Percentiles rank a stretch among this genome's conserved stretches.
Conservation (phyloP, 2,888 invertebrate species). For the Macrosiphum euphorbiae region DNA sequence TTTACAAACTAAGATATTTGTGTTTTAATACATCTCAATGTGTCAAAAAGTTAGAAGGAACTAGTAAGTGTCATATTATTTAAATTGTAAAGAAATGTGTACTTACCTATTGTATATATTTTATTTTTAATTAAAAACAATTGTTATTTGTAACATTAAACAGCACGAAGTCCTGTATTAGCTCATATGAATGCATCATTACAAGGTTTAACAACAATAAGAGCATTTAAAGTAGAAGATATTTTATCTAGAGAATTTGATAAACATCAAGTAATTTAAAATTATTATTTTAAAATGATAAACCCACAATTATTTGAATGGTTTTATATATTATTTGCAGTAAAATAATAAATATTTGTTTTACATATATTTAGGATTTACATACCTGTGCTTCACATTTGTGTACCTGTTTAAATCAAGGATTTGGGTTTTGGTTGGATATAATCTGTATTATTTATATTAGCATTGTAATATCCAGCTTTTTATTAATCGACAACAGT, state of each 20-base stretch:
- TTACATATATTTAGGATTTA: constrained; percentile 56
- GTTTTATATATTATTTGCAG: too few species aligned
- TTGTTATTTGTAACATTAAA: neutral
- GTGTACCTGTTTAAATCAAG: constrained; percentile 89
- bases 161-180: constrained; percentile 87
- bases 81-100: neutral
- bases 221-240: constrained; percentile 80
- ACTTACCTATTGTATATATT: too few species aligned
- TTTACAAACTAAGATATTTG: constrained; percentile 76
- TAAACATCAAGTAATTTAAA: constrained; percentile 69
- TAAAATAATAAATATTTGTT: too few species aligned
- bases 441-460: constrained; percentile 89
- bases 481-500: constrained; percentile 74
- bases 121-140: neutral
- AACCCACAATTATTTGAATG: neutral
- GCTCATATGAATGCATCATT: constrained; percentile 84
- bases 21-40: constrained; percentile 80
- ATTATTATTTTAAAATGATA: too few species aligned
- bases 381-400: constrained; percentile 88
- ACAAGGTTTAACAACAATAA: constrained; percentile 83
- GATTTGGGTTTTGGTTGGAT: constrained; percentile 95
- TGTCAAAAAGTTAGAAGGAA: constrained; percentile 79
- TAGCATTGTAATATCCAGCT: constrained; percentile 85
- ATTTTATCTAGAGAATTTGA: constrained; percentile 74
- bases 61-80: constrained; percentile 74